These are phyloP conservation scores for Cacatua alba DNA, from an alignment of 2,113 vertebrate genomes.

Conservation along the genomic window DNA sequence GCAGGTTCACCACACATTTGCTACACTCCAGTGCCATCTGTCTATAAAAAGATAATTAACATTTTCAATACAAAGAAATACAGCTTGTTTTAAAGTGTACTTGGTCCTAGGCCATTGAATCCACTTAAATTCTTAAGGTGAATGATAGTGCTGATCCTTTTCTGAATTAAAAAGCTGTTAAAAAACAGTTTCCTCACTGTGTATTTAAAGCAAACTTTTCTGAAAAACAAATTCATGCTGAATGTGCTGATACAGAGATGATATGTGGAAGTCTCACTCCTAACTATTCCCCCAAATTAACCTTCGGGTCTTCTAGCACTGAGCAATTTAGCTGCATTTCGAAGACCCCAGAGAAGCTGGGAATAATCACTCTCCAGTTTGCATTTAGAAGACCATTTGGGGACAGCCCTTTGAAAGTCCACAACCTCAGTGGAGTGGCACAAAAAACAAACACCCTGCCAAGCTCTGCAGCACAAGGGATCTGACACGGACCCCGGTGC, in stretches of 20 bases:
- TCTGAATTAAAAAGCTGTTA: not conserved
- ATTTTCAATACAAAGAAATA: conserved; percentile 22
- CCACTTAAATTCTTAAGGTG: not conserved
- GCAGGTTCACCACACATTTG: conserved; percentile 16
- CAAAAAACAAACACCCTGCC: not conserved
- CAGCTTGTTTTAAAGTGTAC: not conserved
- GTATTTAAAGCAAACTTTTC: not conserved
- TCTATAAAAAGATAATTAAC: conserved; percentile 63
- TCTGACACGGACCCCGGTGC: not conserved
- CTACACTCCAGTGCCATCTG: conserved; percentile 68
- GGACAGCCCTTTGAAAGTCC: conserved; percentile 18
- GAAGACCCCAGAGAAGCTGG: not conserved
- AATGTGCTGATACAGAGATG: not conserved
- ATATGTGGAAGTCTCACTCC: not conserved
- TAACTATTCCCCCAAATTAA: not conserved
- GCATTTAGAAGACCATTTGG: conserved; percentile 9
- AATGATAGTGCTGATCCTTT: not conserved
- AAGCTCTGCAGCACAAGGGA: not conserved
- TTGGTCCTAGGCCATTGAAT: conserved; percentile 1
- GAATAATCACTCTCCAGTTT: not conserved
- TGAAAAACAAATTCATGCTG: not conserved
- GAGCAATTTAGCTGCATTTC: not conserved
- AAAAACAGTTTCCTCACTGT: not conserved
- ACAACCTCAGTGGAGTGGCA: not conserved
- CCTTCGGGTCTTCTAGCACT: not conserved